Conservation (phyloP, 2,797 vertebrate species). For the Chiropotes sagulatus region DNA sequence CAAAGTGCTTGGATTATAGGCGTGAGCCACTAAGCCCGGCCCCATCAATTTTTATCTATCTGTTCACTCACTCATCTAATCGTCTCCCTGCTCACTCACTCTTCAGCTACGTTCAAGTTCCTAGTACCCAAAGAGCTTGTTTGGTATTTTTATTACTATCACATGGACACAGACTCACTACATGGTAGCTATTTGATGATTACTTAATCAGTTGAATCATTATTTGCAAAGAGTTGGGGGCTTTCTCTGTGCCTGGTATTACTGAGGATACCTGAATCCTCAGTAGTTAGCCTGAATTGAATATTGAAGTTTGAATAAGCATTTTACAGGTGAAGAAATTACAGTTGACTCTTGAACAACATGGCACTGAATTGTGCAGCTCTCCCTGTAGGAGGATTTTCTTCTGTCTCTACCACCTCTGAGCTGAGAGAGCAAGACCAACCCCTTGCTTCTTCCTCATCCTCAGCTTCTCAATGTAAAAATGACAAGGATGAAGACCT, state of each 20-base stretch:
- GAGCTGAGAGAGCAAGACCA: neutral
- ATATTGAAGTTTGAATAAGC: neutral
- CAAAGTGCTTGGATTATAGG: too few relatives aligned
- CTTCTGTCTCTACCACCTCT: neutral
- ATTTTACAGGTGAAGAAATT: neutral
- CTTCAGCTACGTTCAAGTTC: neutral
- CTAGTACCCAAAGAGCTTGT: neutral
- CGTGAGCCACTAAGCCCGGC: fast-evolving
- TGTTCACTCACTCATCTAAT: too few relatives aligned
- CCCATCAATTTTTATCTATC: too few relatives aligned
- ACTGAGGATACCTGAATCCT: neutral
- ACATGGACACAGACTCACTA: neutral
- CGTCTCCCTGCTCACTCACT: neutral
- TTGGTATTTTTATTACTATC: conserved; percentile 13
- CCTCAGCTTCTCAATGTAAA: neutral
- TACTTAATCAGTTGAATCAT: neutral
- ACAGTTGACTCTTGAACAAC: neutral
- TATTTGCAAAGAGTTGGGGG: neutral
- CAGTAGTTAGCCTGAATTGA: neutral
- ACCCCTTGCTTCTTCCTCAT: neutral
- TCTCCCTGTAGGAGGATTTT: neutral
- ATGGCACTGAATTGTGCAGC: neutral
- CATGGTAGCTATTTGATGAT: neutral
- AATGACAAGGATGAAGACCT: neutral
- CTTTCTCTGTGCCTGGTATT: neutral